Evolutionary conservation across 37 sponge, comb jelly and placozoan genomes (phyloP).

Genomic region (Beroe ovata): DNA sequence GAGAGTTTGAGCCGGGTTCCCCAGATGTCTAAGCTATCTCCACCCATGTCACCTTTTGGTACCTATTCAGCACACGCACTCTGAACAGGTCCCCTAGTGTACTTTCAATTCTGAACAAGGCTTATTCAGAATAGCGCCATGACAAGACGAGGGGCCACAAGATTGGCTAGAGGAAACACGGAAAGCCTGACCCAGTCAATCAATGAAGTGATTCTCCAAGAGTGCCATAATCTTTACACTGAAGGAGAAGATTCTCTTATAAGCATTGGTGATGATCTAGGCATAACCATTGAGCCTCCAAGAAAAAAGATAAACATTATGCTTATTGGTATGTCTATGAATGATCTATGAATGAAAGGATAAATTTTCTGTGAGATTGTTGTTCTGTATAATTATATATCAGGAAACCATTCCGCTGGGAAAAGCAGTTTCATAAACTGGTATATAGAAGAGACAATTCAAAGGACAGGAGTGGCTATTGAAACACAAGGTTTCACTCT

Average conservation of each 20-base stretch:
- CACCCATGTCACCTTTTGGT: too few species aligned
- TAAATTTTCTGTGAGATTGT: neutral
- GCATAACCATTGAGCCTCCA: constrained; percentile 71
- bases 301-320: constrained; percentile 77
- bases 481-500: constrained; percentile 83
- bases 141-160: constrained; percentile 16
- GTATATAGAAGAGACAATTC: constrained; percentile 83
- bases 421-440: constrained; percentile 87
- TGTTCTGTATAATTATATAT: too few species aligned
- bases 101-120: neutral
- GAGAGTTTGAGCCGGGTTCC: too few species aligned
- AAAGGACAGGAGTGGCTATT: constrained; percentile 83
- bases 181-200: constrained; percentile 70
- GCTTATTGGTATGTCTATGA: constrained; percentile 70
- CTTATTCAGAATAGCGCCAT: too few species aligned
- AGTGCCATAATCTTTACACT: constrained; percentile 73
- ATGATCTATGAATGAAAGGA: neutral
- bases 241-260: constrained; percentile 73
- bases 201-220: constrained; percentile 76
- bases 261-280: constrained; percentile 69
- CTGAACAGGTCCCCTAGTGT: too few species aligned
- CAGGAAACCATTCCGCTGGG: constrained; percentile 80
- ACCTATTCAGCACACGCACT: too few species aligned
- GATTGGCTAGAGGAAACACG: constrained; percentile 70
- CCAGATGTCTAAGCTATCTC: too few species aligned